phyloP scores from a whole-genome alignment of 2,888 invertebrate genomes.

The Macrosoma leucophasiata region DNA sequence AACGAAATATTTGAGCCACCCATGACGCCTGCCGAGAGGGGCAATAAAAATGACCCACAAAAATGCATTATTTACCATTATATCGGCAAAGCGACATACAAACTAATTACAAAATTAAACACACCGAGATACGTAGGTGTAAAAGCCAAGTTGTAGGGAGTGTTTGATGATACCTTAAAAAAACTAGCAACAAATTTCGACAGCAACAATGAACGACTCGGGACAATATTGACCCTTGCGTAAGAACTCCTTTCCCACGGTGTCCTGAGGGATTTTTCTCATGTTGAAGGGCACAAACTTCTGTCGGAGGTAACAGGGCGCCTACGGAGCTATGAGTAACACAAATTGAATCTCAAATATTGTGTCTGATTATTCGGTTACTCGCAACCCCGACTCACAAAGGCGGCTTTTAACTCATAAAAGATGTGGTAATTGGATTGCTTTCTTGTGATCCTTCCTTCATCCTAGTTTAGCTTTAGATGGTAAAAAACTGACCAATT shows the following conservation, averaged over 20 bases:
- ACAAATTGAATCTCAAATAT: conserved; percentile 68
- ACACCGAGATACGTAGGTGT: conserved; percentile 59
- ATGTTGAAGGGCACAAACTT: conserved; percentile 43
- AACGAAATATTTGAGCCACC: conserved; percentile 48
- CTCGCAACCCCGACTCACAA: conserved; percentile 39
- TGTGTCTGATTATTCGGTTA: conserved; percentile 59
- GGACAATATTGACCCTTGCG: conserved; percentile 62
- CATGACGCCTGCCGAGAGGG: conserved; percentile 59
- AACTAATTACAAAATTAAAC: conserved; percentile 69
- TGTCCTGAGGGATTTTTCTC: conserved; percentile 63
- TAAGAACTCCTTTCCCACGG: conserved; percentile 62
- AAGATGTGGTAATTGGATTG: conserved; percentile 65
- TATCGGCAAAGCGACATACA: conserved; percentile 67
- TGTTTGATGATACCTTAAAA: conserved; percentile 53
- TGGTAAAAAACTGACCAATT: no score
- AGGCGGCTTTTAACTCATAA: conserved; percentile 68
- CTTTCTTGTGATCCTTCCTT: conserved; percentile 58
- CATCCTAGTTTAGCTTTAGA: conserved; percentile 55
- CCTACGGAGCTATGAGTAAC: conserved; percentile 44
- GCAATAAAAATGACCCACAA: conserved; percentile 69
- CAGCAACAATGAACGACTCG: conserved; percentile 55
- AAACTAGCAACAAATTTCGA: conserved; percentile 46
- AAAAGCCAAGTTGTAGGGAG: conserved; percentile 49
- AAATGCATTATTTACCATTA: conserved; percentile 74
- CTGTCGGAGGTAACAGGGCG: conserved; percentile 54